Percentiles rank a stretch among this genome's conserved stretches.
Conservation (phyloP, 1,140 invertebrate species). For the Venturia canescens region DNA sequence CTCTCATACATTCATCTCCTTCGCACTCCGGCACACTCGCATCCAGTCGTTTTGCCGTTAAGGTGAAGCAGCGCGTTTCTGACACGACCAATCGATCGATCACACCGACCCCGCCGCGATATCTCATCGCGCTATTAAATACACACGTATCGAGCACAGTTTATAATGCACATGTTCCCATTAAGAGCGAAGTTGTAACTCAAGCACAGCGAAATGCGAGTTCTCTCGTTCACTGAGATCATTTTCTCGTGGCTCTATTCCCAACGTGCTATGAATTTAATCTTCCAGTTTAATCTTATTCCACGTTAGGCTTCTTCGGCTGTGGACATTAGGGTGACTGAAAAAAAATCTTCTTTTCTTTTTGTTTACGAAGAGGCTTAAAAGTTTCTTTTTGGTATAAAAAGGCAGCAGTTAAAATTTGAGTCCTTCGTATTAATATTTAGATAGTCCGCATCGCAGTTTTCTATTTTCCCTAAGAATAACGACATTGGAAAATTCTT, state of each 20-base stretch:
- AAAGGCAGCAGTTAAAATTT: no score
- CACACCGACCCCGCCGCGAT: slow-evolving; percentile 10
- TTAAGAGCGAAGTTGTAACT: background rate
- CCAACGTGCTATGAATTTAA: slow-evolving; percentile 26
- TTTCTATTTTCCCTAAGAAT: no score
- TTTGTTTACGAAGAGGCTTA: no score
- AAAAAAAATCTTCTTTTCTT: no score
- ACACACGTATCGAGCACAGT: background rate
- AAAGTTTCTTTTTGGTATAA: no score
- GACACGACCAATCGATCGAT: slow-evolving; percentile 26
- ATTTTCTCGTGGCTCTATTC: slow-evolving; percentile 21
- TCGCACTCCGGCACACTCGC: background rate
- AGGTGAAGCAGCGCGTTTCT: slow-evolving; percentile 14
- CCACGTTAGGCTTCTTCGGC: background rate
- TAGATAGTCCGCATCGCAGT: no score
- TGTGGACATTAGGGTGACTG: no score
- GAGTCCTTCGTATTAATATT: no score
- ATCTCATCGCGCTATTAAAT: slow-evolving; percentile 11
- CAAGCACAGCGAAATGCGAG: slow-evolving; percentile 9
- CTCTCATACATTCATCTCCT: background rate
- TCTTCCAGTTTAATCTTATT: slow-evolving; percentile 32
- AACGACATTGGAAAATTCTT: no score
- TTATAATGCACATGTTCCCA: slow-evolving; percentile 1
- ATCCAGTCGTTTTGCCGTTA: no score
- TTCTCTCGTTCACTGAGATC: slow-evolving; percentile 29